phyloP scores from a whole-genome alignment of 2,797 vertebrate species.

The Aphelocoma californica region DNA sequence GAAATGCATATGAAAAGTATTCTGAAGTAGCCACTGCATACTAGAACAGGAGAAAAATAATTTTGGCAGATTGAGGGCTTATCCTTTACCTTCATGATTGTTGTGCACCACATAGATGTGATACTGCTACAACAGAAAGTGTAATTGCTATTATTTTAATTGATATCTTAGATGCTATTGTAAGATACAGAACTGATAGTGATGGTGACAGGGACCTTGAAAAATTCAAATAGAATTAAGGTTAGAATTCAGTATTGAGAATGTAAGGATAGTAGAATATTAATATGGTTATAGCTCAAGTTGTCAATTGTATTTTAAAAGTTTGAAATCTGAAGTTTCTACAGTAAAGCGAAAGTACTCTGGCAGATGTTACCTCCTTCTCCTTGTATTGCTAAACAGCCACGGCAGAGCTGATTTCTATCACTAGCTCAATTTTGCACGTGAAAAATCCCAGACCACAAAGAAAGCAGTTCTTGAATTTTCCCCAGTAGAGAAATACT shows the following conservation, averaged over 20 bases:
- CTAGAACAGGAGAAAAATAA: background rate
- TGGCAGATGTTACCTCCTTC: background rate
- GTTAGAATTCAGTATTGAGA: background rate
- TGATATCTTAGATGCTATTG: background rate
- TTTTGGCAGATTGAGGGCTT: background rate
- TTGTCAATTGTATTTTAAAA: background rate
- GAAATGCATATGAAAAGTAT: background rate
- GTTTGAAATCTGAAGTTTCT: background rate
- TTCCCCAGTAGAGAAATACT: background rate
- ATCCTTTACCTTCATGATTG: background rate
- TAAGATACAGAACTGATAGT: background rate
- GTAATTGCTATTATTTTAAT: background rate
- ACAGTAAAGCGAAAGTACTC: background rate
- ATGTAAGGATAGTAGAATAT: background rate
- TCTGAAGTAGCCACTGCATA: background rate
- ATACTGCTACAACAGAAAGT: background rate
- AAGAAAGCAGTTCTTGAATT: background rate
- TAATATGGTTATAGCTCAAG: background rate
- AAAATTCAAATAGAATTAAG: background rate
- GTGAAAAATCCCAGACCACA: slow-evolving; percentile 4
- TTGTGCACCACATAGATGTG: background rate
- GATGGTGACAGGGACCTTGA: background rate
- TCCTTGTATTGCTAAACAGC: background rate
- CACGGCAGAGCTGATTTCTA: background rate
- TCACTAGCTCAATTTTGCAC: background rate